phyloP scores from a whole-genome alignment of 2,888 invertebrate genomes.

The Beris chalybata region DNA sequence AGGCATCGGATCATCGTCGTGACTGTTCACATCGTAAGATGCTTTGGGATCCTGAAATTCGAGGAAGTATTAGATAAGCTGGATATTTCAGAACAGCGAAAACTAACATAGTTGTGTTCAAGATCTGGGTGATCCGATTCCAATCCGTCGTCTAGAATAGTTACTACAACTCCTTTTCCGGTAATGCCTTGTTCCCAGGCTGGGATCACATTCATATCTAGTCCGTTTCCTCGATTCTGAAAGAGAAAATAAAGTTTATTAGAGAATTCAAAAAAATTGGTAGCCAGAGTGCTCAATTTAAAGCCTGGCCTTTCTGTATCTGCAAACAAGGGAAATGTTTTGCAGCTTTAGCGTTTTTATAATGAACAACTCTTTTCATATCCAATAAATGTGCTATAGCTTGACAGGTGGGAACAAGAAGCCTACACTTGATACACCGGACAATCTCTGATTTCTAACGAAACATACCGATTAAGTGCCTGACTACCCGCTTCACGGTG shows the following conservation, averaged over 20 bases:
- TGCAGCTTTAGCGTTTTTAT: too few species aligned
- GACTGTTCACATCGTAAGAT: conserved; percentile 95
- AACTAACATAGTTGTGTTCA: conserved; percentile 86
- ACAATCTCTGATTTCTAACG: too few species aligned
- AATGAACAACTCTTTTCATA: too few species aligned
- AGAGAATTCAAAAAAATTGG: too few species aligned
- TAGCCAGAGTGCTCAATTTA: too few species aligned
- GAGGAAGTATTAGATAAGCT: not conserved
- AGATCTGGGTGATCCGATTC: conserved; percentile 96
- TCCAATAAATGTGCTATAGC: too few species aligned
- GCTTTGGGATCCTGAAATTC: conserved; percentile 82
- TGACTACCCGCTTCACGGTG: too few species aligned
- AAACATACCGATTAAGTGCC: too few species aligned
- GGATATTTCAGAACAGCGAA: not conserved
- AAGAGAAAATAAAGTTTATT: conserved; percentile 40
- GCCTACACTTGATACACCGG: too few species aligned
- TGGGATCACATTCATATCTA: conserved; percentile 95
- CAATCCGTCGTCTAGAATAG: conserved; percentile 94
- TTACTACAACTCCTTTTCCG: conserved; percentile 92
- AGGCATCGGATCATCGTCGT: conserved; percentile 96
- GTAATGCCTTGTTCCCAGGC: conserved; percentile 95
- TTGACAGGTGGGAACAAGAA: too few species aligned
- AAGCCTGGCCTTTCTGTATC: too few species aligned
- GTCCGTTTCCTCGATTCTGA: conserved; percentile 85
- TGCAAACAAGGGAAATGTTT: too few species aligned